phyloP scores from a whole-genome alignment of 2,113 vertebrate species.

The Manacus vitellinus region DNA sequence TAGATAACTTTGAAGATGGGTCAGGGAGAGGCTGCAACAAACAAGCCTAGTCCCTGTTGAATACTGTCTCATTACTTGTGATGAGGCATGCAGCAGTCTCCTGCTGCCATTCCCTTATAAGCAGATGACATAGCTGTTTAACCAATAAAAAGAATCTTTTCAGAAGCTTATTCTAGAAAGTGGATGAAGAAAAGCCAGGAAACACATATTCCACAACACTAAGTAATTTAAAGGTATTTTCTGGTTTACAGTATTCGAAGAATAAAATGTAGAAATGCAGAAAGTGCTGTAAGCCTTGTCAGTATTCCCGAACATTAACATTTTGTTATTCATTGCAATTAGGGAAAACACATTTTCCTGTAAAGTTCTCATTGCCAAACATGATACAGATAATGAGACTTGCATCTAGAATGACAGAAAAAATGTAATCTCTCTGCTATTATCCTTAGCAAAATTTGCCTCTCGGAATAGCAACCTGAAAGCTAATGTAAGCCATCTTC shows the following conservation, averaged over 20 bases:
- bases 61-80: conserved; percentile 81
- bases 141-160: conserved; percentile 72
- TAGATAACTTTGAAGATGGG: conserved; percentile 80
- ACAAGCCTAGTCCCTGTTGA: conserved; percentile 77
- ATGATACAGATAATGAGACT: conserved; percentile 74
- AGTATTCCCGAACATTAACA: conserved; percentile 22
- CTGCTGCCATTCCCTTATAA: conserved; percentile 79
- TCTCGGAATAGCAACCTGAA: conserved; percentile 77
- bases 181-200: conserved; percentile 57
- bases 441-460: conserved; percentile 78
- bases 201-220: conserved; percentile 44
- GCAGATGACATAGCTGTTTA: conserved; percentile 78
- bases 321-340: conserved; percentile 74
- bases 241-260: conserved; percentile 36
- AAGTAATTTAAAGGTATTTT: conserved; percentile 66
- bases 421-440: conserved; percentile 74
- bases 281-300: conserved; percentile 57
- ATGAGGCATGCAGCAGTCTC: conserved; percentile 65
- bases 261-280: conserved; percentile 47
- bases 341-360: conserved; percentile 73
- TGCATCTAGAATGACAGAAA: conserved; percentile 76
- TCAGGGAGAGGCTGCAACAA: conserved; percentile 78
- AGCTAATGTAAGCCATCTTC: conserved; percentile 81
- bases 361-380: conserved; percentile 75
- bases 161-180: conserved; percentile 75